Evolutionary conservation across 2,113 vertebrate species (phyloP).

Genomic region (Lampris megalopsis): DNA sequence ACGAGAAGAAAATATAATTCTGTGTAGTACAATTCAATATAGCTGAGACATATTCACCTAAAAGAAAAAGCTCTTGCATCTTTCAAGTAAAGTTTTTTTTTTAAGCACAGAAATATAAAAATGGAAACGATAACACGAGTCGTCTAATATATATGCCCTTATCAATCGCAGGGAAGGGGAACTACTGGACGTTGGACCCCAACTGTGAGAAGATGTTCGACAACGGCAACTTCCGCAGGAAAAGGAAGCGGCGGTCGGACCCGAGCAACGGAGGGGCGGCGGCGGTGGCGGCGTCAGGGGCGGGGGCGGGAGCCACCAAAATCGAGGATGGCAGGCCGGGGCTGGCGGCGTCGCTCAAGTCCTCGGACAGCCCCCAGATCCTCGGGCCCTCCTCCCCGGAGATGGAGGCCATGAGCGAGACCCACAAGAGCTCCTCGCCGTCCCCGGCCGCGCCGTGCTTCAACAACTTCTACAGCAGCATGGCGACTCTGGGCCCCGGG

Average conservation of each 20-base stretch:
- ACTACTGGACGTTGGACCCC: slow-evolving; percentile 98
- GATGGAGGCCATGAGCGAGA: slow-evolving; percentile 82
- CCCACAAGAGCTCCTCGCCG: slow-evolving; percentile 81
- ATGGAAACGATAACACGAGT: background rate
- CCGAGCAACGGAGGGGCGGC: slow-evolving; percentile 58
- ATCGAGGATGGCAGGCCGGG: slow-evolving; percentile 80
- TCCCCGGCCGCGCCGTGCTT: slow-evolving; percentile 84
- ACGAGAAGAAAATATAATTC: too few relatives aligned
- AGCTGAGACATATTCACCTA: too few relatives aligned
- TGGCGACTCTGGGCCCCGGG: slow-evolving; percentile 84
- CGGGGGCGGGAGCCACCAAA: slow-evolving; percentile 73
- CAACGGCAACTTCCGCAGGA: slow-evolving; percentile 97
- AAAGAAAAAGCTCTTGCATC: background rate
- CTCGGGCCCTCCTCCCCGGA: slow-evolving; percentile 86
- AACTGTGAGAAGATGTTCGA: slow-evolving; percentile 99
- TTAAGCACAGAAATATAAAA: background rate
- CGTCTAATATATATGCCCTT: background rate
- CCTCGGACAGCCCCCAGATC: slow-evolving; percentile 84
- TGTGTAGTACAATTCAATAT: too few relatives aligned
- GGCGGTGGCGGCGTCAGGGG: slow-evolving; percentile 72
- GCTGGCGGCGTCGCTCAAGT: slow-evolving; percentile 71
- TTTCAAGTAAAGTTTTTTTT: too few relatives aligned
- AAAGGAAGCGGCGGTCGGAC: slow-evolving; percentile 93
- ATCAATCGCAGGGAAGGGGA: slow-evolving; percentile 89
- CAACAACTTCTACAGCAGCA: slow-evolving; percentile 92